These are phyloP conservation scores for Chondrilla cf. caribensis DNA, from an alignment of 37 sponge, comb jelly and placozoan genomes.

Conservation along the genomic window DNA sequence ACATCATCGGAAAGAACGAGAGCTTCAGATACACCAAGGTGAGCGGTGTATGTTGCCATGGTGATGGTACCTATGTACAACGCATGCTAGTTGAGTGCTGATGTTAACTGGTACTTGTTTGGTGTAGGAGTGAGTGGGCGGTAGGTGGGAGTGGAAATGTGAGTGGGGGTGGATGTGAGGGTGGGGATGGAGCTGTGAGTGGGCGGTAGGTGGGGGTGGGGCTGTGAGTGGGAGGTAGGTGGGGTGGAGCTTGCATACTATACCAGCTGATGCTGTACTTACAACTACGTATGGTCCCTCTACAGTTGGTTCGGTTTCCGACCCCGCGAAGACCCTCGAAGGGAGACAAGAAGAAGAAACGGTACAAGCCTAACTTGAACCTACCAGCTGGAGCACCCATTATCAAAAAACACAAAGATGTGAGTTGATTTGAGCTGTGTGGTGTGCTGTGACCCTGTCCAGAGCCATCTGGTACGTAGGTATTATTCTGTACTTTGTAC, in stretches of 20 bases:
- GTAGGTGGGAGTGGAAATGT: no score
- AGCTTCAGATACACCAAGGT: constrained; percentile 1
- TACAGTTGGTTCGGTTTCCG: constrained; percentile 71
- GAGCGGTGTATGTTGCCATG: constrained; percentile 2
- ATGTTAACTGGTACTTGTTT: neutral
- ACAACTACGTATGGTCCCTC: neutral
- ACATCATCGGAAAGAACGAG: neutral
- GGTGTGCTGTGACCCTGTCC: neutral
- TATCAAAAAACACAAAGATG: constrained; percentile 54
- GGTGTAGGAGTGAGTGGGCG: neutral
- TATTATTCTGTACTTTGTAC: constrained; percentile 28
- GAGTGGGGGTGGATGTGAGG: no score
- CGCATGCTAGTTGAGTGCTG: neutral
- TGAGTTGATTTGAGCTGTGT: neutral
- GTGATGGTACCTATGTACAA: no score
- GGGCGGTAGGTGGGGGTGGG: no score
- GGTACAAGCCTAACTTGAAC: constrained; percentile 32
- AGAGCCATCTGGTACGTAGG: neutral
- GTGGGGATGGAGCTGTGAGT: no score
- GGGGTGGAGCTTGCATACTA: no score
- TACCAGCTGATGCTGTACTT: no score
- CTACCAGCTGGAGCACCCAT: constrained; percentile 65
- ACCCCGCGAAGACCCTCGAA: constrained; percentile 53
- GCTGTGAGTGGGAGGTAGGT: no score
- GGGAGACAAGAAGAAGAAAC: constrained; percentile 39